Evolutionary conservation across 2,888 invertebrate genomes (phyloP).

Genomic region (Ophioninae sp.): DNA sequence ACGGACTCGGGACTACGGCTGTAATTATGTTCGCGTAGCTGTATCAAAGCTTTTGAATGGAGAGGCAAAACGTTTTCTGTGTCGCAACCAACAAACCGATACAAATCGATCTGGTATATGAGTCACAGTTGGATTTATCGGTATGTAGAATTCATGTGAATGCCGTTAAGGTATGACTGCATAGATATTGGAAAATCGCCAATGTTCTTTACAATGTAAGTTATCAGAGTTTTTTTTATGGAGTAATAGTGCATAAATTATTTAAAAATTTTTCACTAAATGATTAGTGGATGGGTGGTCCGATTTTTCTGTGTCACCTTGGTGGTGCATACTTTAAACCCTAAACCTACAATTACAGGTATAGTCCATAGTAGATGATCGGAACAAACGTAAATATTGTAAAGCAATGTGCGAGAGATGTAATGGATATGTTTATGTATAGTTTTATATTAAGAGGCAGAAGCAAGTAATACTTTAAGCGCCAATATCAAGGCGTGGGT

Average conservation of each 20-base stretch:
- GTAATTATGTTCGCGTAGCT: conserved; percentile 32
- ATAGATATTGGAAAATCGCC: too few relatives aligned
- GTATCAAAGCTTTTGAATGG: neutral
- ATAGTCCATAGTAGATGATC: too few relatives aligned
- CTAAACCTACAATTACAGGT: too few relatives aligned
- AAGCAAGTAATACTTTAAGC: conserved; percentile 24
- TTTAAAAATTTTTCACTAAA: too few relatives aligned
- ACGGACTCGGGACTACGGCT: conserved; percentile 19
- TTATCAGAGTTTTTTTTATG: too few relatives aligned
- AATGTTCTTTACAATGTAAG: too few relatives aligned
- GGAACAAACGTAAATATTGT: too few relatives aligned
- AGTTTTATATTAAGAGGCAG: conserved; percentile 25
- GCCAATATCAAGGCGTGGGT: conserved; percentile 26
- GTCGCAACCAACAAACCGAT: neutral
- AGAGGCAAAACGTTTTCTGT: neutral
- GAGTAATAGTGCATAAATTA: too few relatives aligned
- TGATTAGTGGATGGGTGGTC: too few relatives aligned
- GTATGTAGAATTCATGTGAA: neutral
- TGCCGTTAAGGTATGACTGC: neutral
- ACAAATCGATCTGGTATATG: neutral
- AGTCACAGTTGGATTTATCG: neutral
- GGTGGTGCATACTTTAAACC: too few relatives aligned
- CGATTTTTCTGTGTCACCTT: too few relatives aligned
- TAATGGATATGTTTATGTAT: conserved; percentile 42
- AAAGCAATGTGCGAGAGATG: conserved; percentile 37